Percentiles rank a stretch among this genome's conserved stretches.
These are phyloP conservation scores for Drosophila cardini DNA, from an alignment of 1,140 invertebrate species.

Conservation along the genomic window DNA sequence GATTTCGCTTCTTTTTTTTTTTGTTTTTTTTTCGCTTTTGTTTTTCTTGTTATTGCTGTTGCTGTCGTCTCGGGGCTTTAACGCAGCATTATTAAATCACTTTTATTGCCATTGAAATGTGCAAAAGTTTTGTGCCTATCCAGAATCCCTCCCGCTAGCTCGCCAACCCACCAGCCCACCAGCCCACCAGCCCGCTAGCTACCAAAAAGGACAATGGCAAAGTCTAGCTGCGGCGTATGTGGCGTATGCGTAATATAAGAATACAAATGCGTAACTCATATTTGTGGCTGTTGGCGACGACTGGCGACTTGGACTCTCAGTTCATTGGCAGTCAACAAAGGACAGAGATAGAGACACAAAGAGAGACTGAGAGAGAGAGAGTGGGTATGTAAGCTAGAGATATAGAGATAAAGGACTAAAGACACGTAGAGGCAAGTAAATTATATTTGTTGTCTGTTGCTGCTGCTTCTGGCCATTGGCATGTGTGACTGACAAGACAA, in stretches of 20 bases:
- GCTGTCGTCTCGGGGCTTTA: slow-evolving; percentile 49
- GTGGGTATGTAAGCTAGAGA: background rate
- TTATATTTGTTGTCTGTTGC: slow-evolving; percentile 60
- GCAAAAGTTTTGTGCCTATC: slow-evolving; percentile 58
- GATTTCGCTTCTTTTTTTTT: slow-evolving; percentile 54
- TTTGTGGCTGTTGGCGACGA: slow-evolving; percentile 44
- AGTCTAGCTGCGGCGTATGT: slow-evolving; percentile 7
- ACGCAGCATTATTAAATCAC: slow-evolving; percentile 79
- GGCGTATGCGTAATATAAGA: slow-evolving; percentile 74
- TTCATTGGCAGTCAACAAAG: slow-evolving; percentile 42
- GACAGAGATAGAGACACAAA: background rate
- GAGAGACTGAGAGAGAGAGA: background rate
- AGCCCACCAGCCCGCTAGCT: background rate
- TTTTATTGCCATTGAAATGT: slow-evolving; percentile 82
- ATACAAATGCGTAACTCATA: slow-evolving; percentile 59
- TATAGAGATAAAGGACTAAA: slow-evolving; percentile 9
- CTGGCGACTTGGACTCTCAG: slow-evolving; percentile 27
- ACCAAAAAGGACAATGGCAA: slow-evolving; percentile 7
- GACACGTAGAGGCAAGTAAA: slow-evolving; percentile 57
- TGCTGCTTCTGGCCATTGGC: slow-evolving; percentile 46
- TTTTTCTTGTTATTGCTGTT: slow-evolving; percentile 42
- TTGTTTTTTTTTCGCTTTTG: slow-evolving; percentile 21
- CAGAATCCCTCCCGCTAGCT: background rate
- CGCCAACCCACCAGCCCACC: background rate
- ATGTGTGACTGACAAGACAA: slow-evolving; percentile 65